phyloP scores from a whole-genome alignment of 2,797 vertebrate genomes.

The Parauchenoglanis punctatus region DNA sequence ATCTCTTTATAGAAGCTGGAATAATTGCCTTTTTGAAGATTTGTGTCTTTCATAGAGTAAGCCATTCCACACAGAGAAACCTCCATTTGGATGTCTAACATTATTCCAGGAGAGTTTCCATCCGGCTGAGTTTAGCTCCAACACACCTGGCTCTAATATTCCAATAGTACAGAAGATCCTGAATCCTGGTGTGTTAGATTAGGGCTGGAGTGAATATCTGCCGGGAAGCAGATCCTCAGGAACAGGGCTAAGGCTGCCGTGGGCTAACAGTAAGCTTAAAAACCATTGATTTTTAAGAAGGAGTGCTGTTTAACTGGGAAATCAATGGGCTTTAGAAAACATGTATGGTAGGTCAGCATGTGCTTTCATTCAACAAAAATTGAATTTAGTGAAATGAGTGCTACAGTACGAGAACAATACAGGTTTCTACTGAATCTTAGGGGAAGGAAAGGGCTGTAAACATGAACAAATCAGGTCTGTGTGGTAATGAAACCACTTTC shows the following conservation, averaged over 20 bases:
- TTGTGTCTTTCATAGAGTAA: background rate
- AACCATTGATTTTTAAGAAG: background rate
- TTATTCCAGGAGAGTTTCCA: background rate
- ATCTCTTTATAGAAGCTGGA: background rate
- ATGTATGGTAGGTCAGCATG: background rate
- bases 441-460: background rate
- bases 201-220: background rate
- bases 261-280: background rate
- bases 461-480: conserved; percentile 35
- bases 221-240: background rate
- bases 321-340: background rate
- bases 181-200: background rate
- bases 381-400: conserved; percentile 3
- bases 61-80: background rate
- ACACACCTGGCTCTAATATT: conserved; percentile 20
- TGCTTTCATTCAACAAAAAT: background rate
- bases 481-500: conserved; percentile 16
- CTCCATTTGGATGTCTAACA: background rate
- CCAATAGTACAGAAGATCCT: conserved; percentile 8
- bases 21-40: conserved; percentile 9
- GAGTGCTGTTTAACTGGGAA: background rate
- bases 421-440: background rate
- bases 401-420: background rate
- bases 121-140: conserved; percentile 3
- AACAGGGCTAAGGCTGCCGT: background rate